Percentiles rank a stretch among this genome's conserved stretches.
Evolutionary conservation across 2,113 vertebrate species (phyloP).

Genomic region (Python bivittatus): DNA sequence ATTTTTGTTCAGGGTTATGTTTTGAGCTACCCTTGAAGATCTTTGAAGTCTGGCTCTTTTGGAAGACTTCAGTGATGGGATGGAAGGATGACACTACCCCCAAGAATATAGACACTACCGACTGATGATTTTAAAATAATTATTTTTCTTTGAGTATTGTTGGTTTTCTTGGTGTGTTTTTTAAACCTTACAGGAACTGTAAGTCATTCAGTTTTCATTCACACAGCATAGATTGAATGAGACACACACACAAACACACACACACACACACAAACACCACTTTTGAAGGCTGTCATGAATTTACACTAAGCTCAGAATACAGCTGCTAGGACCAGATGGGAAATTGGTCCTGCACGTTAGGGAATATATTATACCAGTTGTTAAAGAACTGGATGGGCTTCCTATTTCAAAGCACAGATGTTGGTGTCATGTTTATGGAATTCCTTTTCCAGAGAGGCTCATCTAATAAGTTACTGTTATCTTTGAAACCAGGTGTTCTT

Average conservation of each 20-base stretch:
- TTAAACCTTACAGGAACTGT: not conserved
- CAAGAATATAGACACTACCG: not conserved
- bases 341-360: not conserved
- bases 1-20: not conserved
- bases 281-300: not conserved
- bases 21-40: not conserved
- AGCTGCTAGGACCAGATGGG: not conserved
- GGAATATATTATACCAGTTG: not conserved
- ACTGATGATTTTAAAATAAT: not conserved
- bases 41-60: not conserved
- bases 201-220: not conserved
- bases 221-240: not conserved
- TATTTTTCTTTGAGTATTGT: not conserved
- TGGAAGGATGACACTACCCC: not conserved
- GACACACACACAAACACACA: not conserved
- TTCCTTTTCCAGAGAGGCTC: not conserved
- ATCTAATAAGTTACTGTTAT: not conserved
- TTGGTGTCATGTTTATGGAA: not conserved
- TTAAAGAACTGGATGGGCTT: not conserved
- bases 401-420: not conserved
- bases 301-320: not conserved
- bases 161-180: not conserved
- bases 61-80: not conserved
- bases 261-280: not conserved
- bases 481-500: not conserved